Base-by-base conservation (phyloP, 2,888 invertebrate genomes). In the Piscicola geometra region DNA sequence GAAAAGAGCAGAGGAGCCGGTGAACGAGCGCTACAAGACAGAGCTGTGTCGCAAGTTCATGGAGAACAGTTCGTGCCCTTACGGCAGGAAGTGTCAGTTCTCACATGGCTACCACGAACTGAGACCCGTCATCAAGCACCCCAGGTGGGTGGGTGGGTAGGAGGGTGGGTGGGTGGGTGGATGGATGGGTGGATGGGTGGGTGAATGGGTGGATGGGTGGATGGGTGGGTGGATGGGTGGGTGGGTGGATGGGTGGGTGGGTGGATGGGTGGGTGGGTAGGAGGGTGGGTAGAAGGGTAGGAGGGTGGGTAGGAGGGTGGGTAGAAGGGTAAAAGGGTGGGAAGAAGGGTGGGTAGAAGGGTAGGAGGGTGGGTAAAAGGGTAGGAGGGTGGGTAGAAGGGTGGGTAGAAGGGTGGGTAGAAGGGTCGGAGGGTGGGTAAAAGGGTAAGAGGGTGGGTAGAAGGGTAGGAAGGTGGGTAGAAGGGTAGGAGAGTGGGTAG, bases 11-110 rank as follows among this genome's bases (percentile, higher is more conserved):
- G 50, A 47, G 21, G 50, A 9, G 9, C 50, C 50, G 64, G 52
- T 52, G 35, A 73, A 73, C 56, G 73, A 73, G 0, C 82, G 82
- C 82, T 98, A 98, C 89, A 98, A 98, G 89, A 98, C 97, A 79
- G 98, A 99, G 87, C 89, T 98, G 81, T 98, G 98, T 87, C 90
- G 98, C 81, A 94, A 96, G 41, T 99, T 91, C 87, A 95, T 96
- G 86, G 97, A 97, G 81, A 91, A 92, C 82, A 84, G 85, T 72
- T 81, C 82, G 76, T 99, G 99, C 89, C 98, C 98, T 87, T 99
- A 99, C 87, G 97, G 97, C 78, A 97, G 98, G 87, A 96, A 98
- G 88, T 98, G 84, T 83, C 98, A 99, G 87, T 99, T 98, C 87
- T 98, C 98, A 5, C 99, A 99, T 86, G 98, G 98, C 76, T 88